A percentile compares a stretch with the other conserved stretches of the same genome.
These are phyloP conservation scores for Drosophila leonis DNA, from an alignment of 2,888 invertebrate genomes.

Conservation along the genomic window DNA sequence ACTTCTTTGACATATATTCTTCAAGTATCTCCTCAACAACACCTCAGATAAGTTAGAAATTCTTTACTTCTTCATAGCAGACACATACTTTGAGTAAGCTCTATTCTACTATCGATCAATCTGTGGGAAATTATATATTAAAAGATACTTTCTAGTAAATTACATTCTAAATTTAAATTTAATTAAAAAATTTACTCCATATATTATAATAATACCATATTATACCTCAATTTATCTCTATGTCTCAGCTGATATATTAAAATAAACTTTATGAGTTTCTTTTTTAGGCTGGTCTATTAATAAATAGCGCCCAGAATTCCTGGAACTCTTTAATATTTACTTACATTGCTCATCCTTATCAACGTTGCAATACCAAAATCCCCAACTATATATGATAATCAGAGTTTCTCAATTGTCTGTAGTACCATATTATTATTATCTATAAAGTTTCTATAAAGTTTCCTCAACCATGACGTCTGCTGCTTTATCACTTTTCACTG, in stretches of 20 bases:
- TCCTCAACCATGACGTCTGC: constrained; percentile 60
- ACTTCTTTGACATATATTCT: background rate
- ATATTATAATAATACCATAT: no score
- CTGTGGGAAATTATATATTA: background rate
- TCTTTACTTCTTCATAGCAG: background rate
- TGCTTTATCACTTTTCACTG: constrained; percentile 33
- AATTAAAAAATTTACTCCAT: background rate
- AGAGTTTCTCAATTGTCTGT: constrained; percentile 15
- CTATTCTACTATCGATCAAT: background rate
- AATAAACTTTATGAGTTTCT: background rate
- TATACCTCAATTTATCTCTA: no score
- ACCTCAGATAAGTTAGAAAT: background rate
- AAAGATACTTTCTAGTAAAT: no score
- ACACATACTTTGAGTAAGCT: background rate
- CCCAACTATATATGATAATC: background rate
- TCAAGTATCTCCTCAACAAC: background rate
- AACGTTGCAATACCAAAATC: constrained; percentile 6
- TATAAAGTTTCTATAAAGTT: constrained; percentile 12
- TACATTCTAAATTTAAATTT: background rate
- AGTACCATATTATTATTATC: constrained; percentile 37
- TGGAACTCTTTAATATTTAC: background rate
- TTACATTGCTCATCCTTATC: constrained; percentile 11
- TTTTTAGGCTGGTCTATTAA: background rate
- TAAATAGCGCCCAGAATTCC: background rate
- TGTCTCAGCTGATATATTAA: background rate